phyloP scores from a whole-genome alignment of 2,888 invertebrate species.

The Melieria picta region DNA sequence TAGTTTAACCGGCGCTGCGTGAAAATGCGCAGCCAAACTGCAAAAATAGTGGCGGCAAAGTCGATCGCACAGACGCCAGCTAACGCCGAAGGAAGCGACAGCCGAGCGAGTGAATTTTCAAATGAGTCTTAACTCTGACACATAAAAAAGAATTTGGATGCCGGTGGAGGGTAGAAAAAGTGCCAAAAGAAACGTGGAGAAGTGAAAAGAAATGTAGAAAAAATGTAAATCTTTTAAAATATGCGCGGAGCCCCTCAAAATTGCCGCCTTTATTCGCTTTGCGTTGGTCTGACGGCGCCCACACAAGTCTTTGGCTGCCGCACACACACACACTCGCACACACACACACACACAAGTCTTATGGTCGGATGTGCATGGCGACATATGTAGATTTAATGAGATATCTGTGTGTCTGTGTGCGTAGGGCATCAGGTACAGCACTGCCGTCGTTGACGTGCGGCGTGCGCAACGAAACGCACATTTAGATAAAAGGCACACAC shows the following conservation, averaged over 20 bases:
- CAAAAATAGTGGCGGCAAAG: too few species aligned
- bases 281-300: neutral
- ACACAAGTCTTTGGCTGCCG: neutral
- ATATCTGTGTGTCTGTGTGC: neutral
- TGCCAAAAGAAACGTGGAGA: neutral
- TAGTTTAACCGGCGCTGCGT: neutral
- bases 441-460: neutral
- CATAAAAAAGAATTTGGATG: conserved; percentile 8
- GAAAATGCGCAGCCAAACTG: too few species aligned
- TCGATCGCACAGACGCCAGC: too few species aligned
- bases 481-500: neutral
- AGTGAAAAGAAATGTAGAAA: conserved; percentile 8
- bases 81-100: too few species aligned
- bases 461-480: neutral
- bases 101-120: too few species aligned
- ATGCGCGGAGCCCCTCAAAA: conserved; percentile 1
- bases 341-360: neutral
- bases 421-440: neutral
- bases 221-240: conserved; percentile 20
- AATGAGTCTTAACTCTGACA: too few species aligned
- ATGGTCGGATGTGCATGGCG: too few species aligned
- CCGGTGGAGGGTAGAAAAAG: neutral
- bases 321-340: neutral
- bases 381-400: too few species aligned
- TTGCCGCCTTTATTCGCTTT: neutral